phyloP scores from a whole-genome alignment of 2,113 vertebrate species.

The Rhinolophus ferrumequinum region DNA sequence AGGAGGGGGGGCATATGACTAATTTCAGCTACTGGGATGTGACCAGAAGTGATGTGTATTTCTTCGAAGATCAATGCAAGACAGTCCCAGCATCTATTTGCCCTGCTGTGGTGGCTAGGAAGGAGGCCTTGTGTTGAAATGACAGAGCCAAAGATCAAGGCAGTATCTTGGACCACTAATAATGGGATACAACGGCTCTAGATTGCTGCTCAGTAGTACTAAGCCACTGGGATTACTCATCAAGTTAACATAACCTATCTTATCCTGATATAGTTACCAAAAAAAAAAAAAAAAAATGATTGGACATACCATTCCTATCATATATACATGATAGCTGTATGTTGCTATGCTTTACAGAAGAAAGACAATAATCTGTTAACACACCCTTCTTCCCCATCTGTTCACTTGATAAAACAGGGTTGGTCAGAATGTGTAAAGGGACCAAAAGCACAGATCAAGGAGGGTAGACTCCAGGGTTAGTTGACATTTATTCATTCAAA shows the following conservation, averaged over 20 bases:
- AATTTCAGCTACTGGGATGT: background rate
- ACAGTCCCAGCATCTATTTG: background rate
- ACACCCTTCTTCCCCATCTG: background rate
- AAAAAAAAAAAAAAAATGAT: background rate
- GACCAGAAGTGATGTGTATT: background rate
- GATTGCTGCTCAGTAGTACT: background rate
- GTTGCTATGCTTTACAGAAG: background rate
- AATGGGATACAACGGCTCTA: background rate
- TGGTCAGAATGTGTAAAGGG: background rate
- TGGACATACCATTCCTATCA: background rate
- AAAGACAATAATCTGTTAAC: background rate
- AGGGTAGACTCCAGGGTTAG: background rate
- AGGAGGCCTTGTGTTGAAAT: background rate
- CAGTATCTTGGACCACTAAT: background rate
- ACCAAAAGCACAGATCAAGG: background rate
- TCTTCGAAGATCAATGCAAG: background rate
- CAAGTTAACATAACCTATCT: background rate
- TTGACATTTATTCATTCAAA: background rate
- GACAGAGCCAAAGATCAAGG: background rate
- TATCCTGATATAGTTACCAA: background rate
- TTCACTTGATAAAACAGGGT: background rate
- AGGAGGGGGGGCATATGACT: background rate
- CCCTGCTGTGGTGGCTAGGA: background rate
- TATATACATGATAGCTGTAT: background rate
- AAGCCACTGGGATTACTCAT: background rate